Evolutionary conservation across 2,113 vertebrate genomes (phyloP).

Genomic region (Psephotus haematonotus): DNA sequence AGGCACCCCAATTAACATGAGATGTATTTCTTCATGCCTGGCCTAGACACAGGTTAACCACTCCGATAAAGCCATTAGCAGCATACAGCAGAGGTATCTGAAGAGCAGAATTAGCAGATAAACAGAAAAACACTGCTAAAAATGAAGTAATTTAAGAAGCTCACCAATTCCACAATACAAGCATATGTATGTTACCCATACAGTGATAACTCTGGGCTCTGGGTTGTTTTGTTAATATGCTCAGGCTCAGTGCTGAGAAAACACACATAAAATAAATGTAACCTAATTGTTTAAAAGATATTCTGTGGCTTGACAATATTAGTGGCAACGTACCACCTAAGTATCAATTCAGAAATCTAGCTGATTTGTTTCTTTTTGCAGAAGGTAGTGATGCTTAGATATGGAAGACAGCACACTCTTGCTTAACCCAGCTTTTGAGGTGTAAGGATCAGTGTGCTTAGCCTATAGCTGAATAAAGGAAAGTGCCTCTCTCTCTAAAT

Average conservation of each 20-base stretch:
- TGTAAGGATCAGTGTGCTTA: neutral
- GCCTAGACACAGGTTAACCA: neutral
- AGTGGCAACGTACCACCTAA: neutral
- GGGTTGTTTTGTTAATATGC: neutral
- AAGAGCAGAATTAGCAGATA: neutral
- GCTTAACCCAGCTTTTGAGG: neutral
- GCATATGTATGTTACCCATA: neutral
- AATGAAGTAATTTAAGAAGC: neutral
- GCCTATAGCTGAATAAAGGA: neutral
- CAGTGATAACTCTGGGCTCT: fast-evolving
- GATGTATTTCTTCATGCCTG: neutral
- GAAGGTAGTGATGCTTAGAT: neutral
- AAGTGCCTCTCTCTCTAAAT: neutral
- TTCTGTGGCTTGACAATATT: neutral
- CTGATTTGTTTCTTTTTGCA: neutral
- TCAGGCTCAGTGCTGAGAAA: neutral
- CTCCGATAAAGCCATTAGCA: neutral
- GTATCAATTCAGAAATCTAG: neutral
- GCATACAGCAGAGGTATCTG: neutral
- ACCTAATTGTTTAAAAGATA: neutral
- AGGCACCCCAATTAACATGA: neutral
- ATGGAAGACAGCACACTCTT: neutral
- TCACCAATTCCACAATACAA: neutral
- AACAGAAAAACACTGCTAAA: neutral
- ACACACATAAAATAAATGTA: neutral